Conservation (phyloP, 2,797 vertebrate genomes). For the Ptychadena robeensis region DNA sequence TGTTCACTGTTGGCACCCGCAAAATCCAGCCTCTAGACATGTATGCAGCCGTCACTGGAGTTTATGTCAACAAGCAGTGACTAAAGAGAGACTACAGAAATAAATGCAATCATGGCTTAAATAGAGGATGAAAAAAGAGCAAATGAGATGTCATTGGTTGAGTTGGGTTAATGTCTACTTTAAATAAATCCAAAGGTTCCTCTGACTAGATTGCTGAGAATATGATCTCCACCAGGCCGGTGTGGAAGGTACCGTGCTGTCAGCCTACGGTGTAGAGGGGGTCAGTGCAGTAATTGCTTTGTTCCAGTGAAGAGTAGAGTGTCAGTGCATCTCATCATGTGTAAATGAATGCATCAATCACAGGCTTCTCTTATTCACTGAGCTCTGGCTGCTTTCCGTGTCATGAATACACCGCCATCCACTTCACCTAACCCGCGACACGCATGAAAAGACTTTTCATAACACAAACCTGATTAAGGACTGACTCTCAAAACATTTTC, state of each 20-base stretch:
- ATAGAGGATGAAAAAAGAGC: too few relatives aligned
- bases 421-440: background rate
- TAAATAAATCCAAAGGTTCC: too few relatives aligned
- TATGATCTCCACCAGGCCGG: too few relatives aligned
- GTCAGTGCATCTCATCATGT: constrained; percentile 38
- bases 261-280: constrained; percentile 4
- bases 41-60: too few relatives aligned
- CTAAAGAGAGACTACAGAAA: too few relatives aligned
- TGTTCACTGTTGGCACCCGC: too few relatives aligned
- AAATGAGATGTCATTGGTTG: too few relatives aligned
- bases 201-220: too few relatives aligned
- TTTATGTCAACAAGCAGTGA: too few relatives aligned
- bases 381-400: background rate
- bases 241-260: background rate
- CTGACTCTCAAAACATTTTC: background rate
- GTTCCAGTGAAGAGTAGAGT: constrained; percentile 23
- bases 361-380: constrained; percentile 16
- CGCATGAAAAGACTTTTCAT: constrained; percentile 8
- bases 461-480: constrained; percentile 1
- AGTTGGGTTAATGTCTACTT: too few relatives aligned
- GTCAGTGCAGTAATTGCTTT: constrained; percentile 47
- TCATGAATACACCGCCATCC: constrained; percentile 5
- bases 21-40: too few relatives aligned
- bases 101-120: too few relatives aligned
- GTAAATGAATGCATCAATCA: constrained; percentile 53